A percentile compares a stretch with the other conserved stretches of the same genome.
phyloP scores from a whole-genome alignment of 1,140 invertebrate genomes.

The Zophobas atratus region DNA sequence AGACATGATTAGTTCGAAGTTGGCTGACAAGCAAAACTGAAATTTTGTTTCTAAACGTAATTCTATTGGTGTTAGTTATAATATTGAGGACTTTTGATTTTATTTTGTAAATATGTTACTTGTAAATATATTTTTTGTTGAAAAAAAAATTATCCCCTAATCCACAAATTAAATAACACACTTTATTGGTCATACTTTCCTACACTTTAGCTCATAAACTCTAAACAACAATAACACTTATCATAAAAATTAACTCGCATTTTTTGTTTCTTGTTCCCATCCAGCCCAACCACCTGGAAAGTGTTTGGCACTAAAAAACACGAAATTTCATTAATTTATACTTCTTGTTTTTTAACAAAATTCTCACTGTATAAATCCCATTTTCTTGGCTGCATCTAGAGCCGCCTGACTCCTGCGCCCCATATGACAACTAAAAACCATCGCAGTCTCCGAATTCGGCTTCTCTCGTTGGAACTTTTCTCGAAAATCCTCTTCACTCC shows the following conservation, averaged over 20 bases:
- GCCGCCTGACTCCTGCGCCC: slow-evolving; percentile 68
- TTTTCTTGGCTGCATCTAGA: slow-evolving; percentile 64
- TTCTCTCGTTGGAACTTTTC: slow-evolving; percentile 65
- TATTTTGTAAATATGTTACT: not conserved
- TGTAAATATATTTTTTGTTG: slow-evolving; percentile 16
- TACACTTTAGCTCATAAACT: no score
- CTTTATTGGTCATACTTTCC: no score
- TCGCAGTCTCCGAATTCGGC: slow-evolving; percentile 65
- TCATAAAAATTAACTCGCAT: not conserved
- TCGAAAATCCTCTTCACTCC: slow-evolving; percentile 66
- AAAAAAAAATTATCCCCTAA: no score
- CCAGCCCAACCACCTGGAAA: slow-evolving; percentile 40
- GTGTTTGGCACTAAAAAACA: slow-evolving; percentile 30
- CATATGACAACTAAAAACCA: slow-evolving; percentile 69
- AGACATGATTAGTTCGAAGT: slow-evolving; percentile 87
- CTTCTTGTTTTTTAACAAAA: slow-evolving; percentile 10
- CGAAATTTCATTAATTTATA: not conserved
- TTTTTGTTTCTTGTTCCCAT: slow-evolving; percentile 3
- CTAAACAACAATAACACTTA: no score
- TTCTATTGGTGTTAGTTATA: no score
- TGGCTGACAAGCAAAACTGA: slow-evolving; percentile 72
- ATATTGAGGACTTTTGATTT: no score
- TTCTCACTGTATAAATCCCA: slow-evolving; percentile 69
- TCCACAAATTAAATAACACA: no score
- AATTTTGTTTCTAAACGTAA: no score